A percentile compares a stretch with the other conserved stretches of the same genome.
phyloP scores from a whole-genome alignment of 2,888 invertebrate species.

The Smittia aterrima region DNA sequence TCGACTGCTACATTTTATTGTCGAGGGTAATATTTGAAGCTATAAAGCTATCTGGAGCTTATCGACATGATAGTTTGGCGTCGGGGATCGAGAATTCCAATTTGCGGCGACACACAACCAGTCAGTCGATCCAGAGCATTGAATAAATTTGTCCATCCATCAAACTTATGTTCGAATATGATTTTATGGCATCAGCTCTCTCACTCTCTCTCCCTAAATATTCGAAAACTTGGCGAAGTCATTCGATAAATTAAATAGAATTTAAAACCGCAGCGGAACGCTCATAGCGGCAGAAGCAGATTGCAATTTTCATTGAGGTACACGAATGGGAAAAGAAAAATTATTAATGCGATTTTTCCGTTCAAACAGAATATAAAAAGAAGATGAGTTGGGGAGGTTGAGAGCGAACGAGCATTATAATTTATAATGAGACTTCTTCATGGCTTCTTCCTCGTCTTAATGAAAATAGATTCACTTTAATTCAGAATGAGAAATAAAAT shows the following conservation, averaged over 20 bases:
- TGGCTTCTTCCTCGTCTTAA: background rate
- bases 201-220: too few species aligned
- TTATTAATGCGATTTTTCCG: conserved; percentile 40
- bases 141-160: background rate
- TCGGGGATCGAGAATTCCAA: background rate
- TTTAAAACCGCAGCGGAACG: conserved; percentile 34
- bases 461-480: conserved; percentile 30
- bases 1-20: conserved; percentile 17
- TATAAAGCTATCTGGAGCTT: background rate
- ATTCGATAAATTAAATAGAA: conserved; percentile 38
- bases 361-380: conserved; percentile 23
- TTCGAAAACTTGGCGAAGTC: conserved; percentile 19
- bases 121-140: background rate
- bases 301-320: conserved; percentile 37
- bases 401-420: conserved; percentile 23
- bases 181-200: background rate
- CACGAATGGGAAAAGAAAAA: background rate
- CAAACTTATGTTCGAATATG: background rate
- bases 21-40: background rate
- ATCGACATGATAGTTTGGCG: background rate
- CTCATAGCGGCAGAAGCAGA: conserved; percentile 30
- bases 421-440: conserved; percentile 39
- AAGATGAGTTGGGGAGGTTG: background rate
- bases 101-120: background rate
- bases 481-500: conserved; percentile 13